Evolutionary conservation across 92 coral and sea anemone species (phyloP).

Genomic region (Palythoa caribaeorum): DNA sequence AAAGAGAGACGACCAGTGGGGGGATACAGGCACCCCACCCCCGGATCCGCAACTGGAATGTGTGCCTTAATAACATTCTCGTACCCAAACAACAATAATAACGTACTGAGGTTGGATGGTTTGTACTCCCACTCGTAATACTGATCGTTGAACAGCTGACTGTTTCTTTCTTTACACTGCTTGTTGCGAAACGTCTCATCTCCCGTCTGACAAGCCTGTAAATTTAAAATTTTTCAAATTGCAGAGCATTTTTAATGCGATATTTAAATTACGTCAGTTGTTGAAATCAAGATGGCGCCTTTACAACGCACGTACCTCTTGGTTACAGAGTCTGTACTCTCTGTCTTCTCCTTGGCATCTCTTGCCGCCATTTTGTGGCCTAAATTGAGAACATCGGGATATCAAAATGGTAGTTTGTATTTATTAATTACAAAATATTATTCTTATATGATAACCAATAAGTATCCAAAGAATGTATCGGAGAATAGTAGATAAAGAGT

Average conservation of each 20-base stretch:
- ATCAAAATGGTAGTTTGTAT: not conserved
- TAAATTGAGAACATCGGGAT: constrained; percentile 26
- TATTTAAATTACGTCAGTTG: not conserved
- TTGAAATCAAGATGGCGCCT: not conserved
- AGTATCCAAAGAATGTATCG: not conserved
- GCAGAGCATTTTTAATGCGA: not conserved
- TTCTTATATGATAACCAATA: no score
- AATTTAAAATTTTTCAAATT: not conserved
- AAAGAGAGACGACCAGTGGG: not conserved
- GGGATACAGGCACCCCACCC: no score
- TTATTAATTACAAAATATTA: no score
- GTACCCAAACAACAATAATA: not conserved
- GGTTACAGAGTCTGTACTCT: constrained; percentile 88
- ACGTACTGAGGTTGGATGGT: constrained; percentile 92
- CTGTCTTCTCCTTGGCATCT: constrained; percentile 90
- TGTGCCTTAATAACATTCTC: not conserved
- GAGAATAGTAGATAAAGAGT: not conserved
- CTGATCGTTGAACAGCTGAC: constrained; percentile 95
- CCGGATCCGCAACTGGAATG: not conserved
- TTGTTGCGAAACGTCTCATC: constrained; percentile 74
- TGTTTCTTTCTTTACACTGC: constrained; percentile 86
- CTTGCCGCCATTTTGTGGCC: constrained; percentile 94
- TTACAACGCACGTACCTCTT: constrained; percentile 55
- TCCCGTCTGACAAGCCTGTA: constrained; percentile 75
- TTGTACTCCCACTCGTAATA: constrained; percentile 98